Evolutionary conservation across 2,888 invertebrate species (phyloP).

Genomic region (Aphrophora alni): DNA sequence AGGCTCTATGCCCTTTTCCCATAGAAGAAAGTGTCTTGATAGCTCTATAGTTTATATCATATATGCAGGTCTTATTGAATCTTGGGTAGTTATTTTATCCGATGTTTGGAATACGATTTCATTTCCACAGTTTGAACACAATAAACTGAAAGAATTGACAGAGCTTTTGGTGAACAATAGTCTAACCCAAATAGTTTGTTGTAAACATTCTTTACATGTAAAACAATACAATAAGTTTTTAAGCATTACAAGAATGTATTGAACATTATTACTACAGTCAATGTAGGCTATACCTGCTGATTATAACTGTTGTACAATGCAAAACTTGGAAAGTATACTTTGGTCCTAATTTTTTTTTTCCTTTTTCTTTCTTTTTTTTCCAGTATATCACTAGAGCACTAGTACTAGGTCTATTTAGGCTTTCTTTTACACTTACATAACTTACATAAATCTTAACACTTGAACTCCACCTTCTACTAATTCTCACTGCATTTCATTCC

Average conservation of each 20-base stretch:
- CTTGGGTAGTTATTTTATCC: slow-evolving; percentile 25
- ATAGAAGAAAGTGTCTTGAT: slow-evolving; percentile 26
- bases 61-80: slow-evolving; percentile 26
- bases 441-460: too few relatives aligned
- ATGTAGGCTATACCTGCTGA: too few relatives aligned
- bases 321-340: too few relatives aligned
- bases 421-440: too few relatives aligned
- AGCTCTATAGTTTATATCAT: slow-evolving; percentile 16
- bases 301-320: too few relatives aligned
- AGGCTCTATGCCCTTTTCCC: slow-evolving; percentile 30
- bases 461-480: too few relatives aligned
- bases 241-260: background rate
- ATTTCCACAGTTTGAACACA: slow-evolving; percentile 14
- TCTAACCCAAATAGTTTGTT: slow-evolving; percentile 18
- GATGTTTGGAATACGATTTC: slow-evolving; percentile 25
- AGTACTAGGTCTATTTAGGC: too few relatives aligned
- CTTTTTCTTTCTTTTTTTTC: too few relatives aligned
- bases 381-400: too few relatives aligned
- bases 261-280: too few relatives aligned
- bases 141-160: slow-evolving; percentile 11
- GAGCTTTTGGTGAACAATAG: slow-evolving; percentile 16
- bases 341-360: too few relatives aligned
- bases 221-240: slow-evolving; percentile 17
- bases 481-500: too few relatives aligned
- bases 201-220: slow-evolving; percentile 19